Conservation (phyloP, 2,888 invertebrate species). For the Orthosia gracilis region DNA sequence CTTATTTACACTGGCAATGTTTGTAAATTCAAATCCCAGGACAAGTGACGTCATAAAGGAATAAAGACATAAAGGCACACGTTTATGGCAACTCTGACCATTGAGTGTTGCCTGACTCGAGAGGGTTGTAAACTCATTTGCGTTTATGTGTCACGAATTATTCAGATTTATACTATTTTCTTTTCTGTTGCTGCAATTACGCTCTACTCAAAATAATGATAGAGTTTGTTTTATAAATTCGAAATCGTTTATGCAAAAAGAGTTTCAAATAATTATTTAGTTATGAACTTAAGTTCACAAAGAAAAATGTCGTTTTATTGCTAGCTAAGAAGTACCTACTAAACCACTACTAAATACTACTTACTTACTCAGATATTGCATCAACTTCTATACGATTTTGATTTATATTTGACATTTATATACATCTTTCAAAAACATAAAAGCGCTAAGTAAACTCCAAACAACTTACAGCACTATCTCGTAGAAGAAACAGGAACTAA, state of each 20-base stretch:
- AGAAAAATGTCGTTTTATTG: too few relatives aligned
- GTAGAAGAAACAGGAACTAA: conserved; percentile 28
- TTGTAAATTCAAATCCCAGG: conserved; percentile 53
- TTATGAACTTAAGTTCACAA: too few relatives aligned
- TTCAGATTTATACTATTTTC: conserved; percentile 1
- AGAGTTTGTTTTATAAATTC: too few relatives aligned
- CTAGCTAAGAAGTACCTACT: too few relatives aligned
- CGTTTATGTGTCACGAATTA: conserved; percentile 25
- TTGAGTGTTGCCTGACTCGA: conserved; percentile 41
- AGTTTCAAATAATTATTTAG: too few relatives aligned
- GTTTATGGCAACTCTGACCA: conserved; percentile 62
- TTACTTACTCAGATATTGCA: too few relatives aligned
- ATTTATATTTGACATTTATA: too few relatives aligned
- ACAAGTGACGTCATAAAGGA: conserved; percentile 54
- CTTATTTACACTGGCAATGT: conserved; percentile 56
- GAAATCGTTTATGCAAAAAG: too few relatives aligned
- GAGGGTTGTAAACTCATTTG: conserved; percentile 54
- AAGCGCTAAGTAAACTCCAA: neutral
- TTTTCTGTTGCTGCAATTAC: neutral
- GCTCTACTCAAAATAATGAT: too few relatives aligned
- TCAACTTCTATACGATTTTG: too few relatives aligned
- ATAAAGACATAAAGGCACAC: conserved; percentile 57
- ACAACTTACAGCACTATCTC: conserved; percentile 31
- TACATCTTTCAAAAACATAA: neutral
- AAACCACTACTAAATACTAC: too few relatives aligned